Conservation (phyloP, 1,140 invertebrate species). For the Calycopis cecrops region DNA sequence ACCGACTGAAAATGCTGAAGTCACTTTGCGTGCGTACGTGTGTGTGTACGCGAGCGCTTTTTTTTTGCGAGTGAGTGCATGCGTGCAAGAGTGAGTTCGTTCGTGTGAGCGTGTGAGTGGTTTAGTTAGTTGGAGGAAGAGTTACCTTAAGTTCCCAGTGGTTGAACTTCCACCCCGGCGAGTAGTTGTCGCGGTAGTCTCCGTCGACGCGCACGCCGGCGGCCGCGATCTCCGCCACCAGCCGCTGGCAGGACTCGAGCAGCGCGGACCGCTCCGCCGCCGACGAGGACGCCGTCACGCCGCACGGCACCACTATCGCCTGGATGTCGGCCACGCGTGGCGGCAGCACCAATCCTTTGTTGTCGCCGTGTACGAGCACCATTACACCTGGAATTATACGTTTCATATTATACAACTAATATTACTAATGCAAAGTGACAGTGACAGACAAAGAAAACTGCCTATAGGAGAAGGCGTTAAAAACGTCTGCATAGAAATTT, state of each 20-base stretch:
- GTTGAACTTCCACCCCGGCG: constrained; percentile 99
- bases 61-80: no score
- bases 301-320: constrained; percentile 96
- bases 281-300: constrained; percentile 89
- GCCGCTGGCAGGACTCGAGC: constrained; percentile 81
- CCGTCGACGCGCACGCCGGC: constrained; percentile 83
- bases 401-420: not conserved
- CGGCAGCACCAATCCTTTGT: constrained; percentile 96
- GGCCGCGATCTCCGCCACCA: constrained; percentile 78
- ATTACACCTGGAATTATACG: constrained; percentile 82
- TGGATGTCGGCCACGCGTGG: constrained; percentile 91
- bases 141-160: constrained; percentile 98
- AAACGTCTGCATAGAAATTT: no score
- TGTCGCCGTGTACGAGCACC: constrained; percentile 98
- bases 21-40: not conserved
- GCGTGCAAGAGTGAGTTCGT: no score
- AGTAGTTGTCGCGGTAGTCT: constrained; percentile 96
- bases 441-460: no score
- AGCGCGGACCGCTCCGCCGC: constrained; percentile 83
- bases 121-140: no score
- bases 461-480: no score
- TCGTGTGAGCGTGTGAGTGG: no score
- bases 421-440: no score
- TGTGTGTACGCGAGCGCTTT: no score
- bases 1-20: no score